phyloP scores from a whole-genome alignment of 2,113 vertebrate genomes.

The Hippocampus abdominalis region DNA sequence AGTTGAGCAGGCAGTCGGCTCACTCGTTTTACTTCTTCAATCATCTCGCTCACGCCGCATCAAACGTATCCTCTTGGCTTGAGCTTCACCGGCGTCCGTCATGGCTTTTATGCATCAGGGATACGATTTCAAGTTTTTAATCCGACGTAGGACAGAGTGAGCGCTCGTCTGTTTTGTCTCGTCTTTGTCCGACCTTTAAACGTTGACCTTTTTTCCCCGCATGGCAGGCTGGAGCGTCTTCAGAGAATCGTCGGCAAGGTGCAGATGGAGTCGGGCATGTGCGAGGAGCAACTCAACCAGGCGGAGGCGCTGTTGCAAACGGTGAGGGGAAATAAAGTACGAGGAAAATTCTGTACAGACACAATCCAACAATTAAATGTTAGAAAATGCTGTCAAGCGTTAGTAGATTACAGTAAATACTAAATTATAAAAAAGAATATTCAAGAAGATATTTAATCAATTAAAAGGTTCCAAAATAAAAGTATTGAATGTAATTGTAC shows the following conservation, averaged over 20 bases:
- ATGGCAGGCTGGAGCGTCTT: conserved; percentile 83
- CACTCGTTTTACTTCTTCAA: background rate
- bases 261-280: conserved; percentile 92
- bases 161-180: conserved; percentile 16
- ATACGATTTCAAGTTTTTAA: conserved; percentile 54
- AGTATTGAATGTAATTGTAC: too few relatives aligned
- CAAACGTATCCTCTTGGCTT: background rate
- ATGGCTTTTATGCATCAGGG: conserved; percentile 73
- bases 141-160: conserved; percentile 51
- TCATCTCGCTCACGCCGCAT: background rate
- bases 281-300: conserved; percentile 96
- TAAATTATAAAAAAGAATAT: too few relatives aligned
- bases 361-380: too few relatives aligned
- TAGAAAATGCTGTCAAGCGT: too few relatives aligned
- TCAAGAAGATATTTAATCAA: too few relatives aligned
- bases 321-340: conserved; percentile 57
- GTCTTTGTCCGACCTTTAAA: conserved; percentile 12
- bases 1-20: conserved; percentile 35
- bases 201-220: conserved; percentile 18
- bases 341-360: too few relatives aligned
- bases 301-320: conserved; percentile 85
- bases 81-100: background rate
- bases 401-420: too few relatives aligned
- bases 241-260: conserved; percentile 89
- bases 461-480: too few relatives aligned